Evolutionary conservation across 2,888 invertebrate species (phyloP).

Genomic region (Punctoribates punctum): DNA sequence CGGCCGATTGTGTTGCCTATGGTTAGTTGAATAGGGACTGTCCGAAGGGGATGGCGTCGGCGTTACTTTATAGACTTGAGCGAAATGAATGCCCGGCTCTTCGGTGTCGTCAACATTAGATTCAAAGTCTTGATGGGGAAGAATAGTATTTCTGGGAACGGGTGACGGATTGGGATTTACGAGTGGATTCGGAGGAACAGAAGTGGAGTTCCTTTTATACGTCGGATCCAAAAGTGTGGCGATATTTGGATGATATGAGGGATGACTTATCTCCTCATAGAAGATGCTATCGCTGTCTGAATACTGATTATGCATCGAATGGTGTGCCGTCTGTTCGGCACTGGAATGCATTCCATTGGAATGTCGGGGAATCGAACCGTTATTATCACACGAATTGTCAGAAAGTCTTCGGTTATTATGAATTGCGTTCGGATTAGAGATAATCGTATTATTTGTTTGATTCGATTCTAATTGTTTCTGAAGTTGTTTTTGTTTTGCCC

Average conservation of each 20-base stretch:
- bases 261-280: constrained; percentile 32
- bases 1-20: neutral
- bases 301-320: neutral
- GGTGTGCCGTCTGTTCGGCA: neutral
- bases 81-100: constrained; percentile 25
- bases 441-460: neutral
- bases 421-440: neutral
- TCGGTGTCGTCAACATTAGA: constrained; percentile 51
- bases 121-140: constrained; percentile 42
- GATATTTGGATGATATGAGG: constrained; percentile 57
- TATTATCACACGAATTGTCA: constrained; percentile 5
- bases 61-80: constrained; percentile 37
- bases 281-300: constrained; percentile 22
- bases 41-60: neutral
- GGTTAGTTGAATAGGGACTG: constrained; percentile 23
- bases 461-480: constrained; percentile 25
- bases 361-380: constrained; percentile 1
- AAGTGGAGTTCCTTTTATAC: constrained; percentile 54
- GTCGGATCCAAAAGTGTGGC: constrained; percentile 68
- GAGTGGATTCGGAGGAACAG: constrained; percentile 37
- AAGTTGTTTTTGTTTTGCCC: constrained; percentile 49
- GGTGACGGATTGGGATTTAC: constrained; percentile 51
- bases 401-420: neutral
- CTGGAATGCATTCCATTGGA: neutral
- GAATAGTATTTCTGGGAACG: constrained; percentile 43